phyloP scores from a whole-genome alignment of 2,888 invertebrate species.

The Autographa gamma region DNA sequence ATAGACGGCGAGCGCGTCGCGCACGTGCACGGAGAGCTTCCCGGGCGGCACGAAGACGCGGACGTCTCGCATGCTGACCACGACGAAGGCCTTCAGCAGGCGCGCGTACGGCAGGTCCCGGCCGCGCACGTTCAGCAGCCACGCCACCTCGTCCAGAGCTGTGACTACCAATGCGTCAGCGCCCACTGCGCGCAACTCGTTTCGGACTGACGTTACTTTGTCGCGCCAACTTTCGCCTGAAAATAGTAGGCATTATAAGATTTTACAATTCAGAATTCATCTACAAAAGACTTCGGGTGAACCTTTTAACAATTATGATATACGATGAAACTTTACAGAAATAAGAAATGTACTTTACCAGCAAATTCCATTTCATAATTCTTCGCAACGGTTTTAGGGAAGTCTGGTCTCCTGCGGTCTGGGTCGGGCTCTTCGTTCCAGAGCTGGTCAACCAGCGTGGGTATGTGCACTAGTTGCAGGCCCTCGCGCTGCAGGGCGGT shows the following conservation, averaged over 20 bases:
- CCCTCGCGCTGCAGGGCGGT: slow-evolving; percentile 86
- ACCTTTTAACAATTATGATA: no score
- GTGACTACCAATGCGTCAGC: slow-evolving; percentile 95
- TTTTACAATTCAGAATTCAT: no score
- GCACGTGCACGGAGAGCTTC: slow-evolving; percentile 89
- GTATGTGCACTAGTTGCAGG: slow-evolving; percentile 88
- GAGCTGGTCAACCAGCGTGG: slow-evolving; percentile 93
- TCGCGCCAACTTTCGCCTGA: slow-evolving; percentile 92
- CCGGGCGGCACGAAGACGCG: slow-evolving; percentile 92
- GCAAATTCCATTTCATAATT: slow-evolving; percentile 90
- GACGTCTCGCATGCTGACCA: slow-evolving; percentile 91
- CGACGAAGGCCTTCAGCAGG: slow-evolving; percentile 92
- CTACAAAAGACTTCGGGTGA: no score
- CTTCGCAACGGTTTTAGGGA: slow-evolving; percentile 90
- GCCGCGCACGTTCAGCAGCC: slow-evolving; percentile 96
- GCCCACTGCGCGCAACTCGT: slow-evolving; percentile 89
- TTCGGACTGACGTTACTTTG: slow-evolving; percentile 92
- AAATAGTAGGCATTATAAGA: not conserved
- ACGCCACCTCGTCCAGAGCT: slow-evolving; percentile 95
- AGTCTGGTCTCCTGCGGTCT: slow-evolving; percentile 85
- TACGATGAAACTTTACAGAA: not conserved
- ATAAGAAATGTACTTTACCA: slow-evolving; percentile 73
- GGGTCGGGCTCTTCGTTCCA: slow-evolving; percentile 90
- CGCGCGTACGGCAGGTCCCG: slow-evolving; percentile 95
- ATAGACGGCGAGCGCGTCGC: slow-evolving; percentile 87